Conservation (phyloP, 2,113 vertebrate genomes). For the Malurus alboscapulatus region DNA sequence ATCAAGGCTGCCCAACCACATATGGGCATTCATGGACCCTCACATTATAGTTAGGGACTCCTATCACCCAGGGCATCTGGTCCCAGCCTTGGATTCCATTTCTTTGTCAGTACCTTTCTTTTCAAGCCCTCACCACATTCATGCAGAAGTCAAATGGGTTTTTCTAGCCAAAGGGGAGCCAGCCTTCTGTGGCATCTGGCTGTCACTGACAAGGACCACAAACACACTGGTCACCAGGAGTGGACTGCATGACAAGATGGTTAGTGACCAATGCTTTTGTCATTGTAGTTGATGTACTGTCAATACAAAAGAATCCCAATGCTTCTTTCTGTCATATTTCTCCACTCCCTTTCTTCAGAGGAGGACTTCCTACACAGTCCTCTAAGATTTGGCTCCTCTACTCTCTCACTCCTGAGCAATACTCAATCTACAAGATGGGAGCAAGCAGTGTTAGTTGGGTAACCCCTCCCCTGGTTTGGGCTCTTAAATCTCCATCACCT, state of each 20-base stretch:
- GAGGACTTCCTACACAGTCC: not conserved
- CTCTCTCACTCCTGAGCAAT: not conserved
- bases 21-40: no score
- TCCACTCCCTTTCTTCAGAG: not conserved
- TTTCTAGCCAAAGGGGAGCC: not conserved
- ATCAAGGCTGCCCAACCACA: not conserved
- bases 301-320: not conserved
- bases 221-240: not conserved
- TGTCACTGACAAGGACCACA: not conserved
- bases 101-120: not conserved
- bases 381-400: not conserved
- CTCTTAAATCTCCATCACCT: not conserved
- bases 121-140: rapidly evolving
- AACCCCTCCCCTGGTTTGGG: not conserved
- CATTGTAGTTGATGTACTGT: not conserved
- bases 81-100: not conserved
- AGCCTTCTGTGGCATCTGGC: not conserved
- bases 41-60: not conserved
- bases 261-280: not conserved
- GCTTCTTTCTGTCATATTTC: not conserved
- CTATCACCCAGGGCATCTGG: not conserved
- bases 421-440: not conserved
- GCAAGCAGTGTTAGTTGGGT: not conserved
- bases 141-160: not conserved
- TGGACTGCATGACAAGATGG: not conserved